Conservation (phyloP, 1,140 invertebrate genomes). For the Portunus trituberculatus region DNA sequence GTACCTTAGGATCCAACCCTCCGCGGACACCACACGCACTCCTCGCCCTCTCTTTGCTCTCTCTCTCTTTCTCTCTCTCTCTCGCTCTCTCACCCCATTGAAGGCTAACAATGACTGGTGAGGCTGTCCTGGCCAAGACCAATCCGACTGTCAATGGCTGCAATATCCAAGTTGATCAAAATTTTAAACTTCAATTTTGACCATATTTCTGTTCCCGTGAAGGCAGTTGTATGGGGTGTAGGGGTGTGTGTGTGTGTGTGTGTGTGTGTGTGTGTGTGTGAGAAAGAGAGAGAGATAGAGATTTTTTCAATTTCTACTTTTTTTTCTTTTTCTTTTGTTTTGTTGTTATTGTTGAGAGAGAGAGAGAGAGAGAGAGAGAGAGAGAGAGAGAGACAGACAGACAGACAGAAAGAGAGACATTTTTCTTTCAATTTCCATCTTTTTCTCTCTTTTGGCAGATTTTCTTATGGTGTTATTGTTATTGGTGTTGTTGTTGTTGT, state of each 20-base stretch:
- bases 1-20: background rate
- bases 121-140: slow-evolving; percentile 54
- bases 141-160: slow-evolving; percentile 67
- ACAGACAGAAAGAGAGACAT: no score
- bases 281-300: background rate
- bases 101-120: slow-evolving; percentile 56
- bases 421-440: no score
- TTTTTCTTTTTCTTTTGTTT: background rate
- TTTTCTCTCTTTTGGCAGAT: background rate
- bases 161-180: slow-evolving; percentile 73
- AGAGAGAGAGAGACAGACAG: no score
- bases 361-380: no score
- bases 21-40: background rate
- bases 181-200: slow-evolving; percentile 75
- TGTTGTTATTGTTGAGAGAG: no score
- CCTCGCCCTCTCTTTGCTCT: background rate
- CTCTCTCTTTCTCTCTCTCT: slow-evolving; percentile 35
- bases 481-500: background rate
- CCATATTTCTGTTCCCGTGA: slow-evolving; percentile 50
- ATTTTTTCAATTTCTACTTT: no score
- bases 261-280: slow-evolving; percentile 24
- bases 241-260: background rate
- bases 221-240: background rate
- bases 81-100: slow-evolving; percentile 41
- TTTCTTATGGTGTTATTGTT: no score